Evolutionary conservation across 2,888 invertebrate species (phyloP), one percentile per base, ranked within the genome.

Genomic region (Hemistola chrysoprasaria): DNA sequence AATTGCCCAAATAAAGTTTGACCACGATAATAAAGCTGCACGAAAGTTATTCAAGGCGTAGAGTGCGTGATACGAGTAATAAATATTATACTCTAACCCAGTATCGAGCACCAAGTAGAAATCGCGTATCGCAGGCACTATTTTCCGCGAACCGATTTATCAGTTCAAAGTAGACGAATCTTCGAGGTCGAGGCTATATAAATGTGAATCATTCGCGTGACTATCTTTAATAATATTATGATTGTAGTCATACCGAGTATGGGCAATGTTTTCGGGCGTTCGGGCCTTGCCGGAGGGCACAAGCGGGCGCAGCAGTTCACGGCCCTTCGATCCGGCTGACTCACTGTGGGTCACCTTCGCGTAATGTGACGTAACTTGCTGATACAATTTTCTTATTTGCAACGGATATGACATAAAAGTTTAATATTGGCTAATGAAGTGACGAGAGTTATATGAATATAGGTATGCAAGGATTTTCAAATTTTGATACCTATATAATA

Each of bases 281-380:
- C 57, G 58, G 56, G 53, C 65, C 63, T 69, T 68, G 67, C 66
- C 64, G 58, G 56, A 50, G 62, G 63, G 59, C 54, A 48, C 48
- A 50, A 50, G 48, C 47, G 27, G 21, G 32, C 40, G 28, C 16
- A 3, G 16, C n/a, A n/a, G 50, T 62, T 62, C 53, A 53, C 41
- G 56, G 56, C 56, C 42, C 48, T 56, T 53, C 51, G 47, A 49
- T 53, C 44, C 50, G 55, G 52, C 56, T 66, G 67, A 65, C 42
- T 60, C 61, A 65, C 50, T 37, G 53, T 46, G 56, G 38, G 38
- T 44, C 43, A 44, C 38, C 38, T 43, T 43, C 59, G 58, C 50
- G 53, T 61, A 51, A 62, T 60, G 61, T 72, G 71, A 72, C 62
- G 65, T 71, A 73, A 71, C 50, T 24, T 34, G 24, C 30, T 40